Evolutionary conservation across 2,113 vertebrate species (phyloP), one percentile per base, ranked within the genome.

Genomic region (Opisthocomus hoazin): DNA sequence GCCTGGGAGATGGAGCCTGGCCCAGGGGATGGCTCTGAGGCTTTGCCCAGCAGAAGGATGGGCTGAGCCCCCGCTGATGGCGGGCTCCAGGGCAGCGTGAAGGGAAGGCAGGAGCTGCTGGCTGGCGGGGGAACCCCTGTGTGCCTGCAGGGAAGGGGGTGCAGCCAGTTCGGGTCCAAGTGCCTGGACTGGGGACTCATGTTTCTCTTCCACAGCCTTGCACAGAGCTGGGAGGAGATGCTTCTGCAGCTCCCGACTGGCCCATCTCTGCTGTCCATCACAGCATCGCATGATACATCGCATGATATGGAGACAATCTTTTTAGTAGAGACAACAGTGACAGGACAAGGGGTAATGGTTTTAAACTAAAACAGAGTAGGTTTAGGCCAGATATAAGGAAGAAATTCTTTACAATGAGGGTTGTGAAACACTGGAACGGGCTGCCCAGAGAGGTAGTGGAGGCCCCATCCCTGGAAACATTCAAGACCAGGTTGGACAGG

Each of bases 201-300:
- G 0, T 41, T 84, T 78, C 69, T 70, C 54, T 56, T 63, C 54
- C 68, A 37, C 0, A 64, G 63, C 39, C 58, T 78, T n/a, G 16
- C 11, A 26, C 21, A 30, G 64, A 82, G 11, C 37, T 70, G 69
- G 50, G 46, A 87, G 69, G 60, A 70, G 78, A 58, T 20, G 29
- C n/a, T 81, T 69, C 37, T 1, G 2, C 51, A 34, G 41, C 17
- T 89, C 34, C 73, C 16, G 3, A 15, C 15, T 43, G 36, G 23
- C 39, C 64, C 1, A 3, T 30, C 11, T 69, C 73, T 77, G 58
- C 26, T 14, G 7, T 51, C 9, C 3, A 1, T 57, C 20, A 3
- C 0, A 2, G 46, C 57, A 60, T 48, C 3, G 5, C 3, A 6
- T 16, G 27, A 13, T 11, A 11, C 10, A 20, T n/a, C n/a, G n/a